phyloP scores from a whole-genome alignment of 2,888 invertebrate species.

The Eristalis intricaria region DNA sequence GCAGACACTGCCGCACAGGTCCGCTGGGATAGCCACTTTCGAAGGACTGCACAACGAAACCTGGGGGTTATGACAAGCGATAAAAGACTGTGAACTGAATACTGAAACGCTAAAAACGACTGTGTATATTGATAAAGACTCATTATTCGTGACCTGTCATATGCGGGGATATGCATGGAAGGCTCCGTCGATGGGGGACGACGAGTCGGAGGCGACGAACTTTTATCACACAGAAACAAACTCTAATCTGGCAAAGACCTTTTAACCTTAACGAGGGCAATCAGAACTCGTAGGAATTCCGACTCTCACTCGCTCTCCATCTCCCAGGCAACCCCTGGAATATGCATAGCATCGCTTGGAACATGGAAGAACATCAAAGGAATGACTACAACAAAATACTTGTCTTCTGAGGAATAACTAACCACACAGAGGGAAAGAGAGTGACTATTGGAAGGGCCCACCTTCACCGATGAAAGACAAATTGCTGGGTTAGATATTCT shows the following conservation, averaged over 20 bases:
- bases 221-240: background rate
- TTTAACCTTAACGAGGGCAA: background rate
- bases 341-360: background rate
- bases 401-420: background rate
- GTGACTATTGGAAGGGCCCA: background rate
- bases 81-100: background rate
- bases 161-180: background rate
- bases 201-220: background rate
- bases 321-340: background rate
- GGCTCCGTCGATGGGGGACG: background rate
- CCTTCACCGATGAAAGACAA: slow-evolving; percentile 4
- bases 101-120: background rate
- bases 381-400: slow-evolving; percentile 1
- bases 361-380: slow-evolving; percentile 4
- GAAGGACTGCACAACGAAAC: background rate
- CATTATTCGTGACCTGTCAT: background rate
- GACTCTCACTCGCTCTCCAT: background rate
- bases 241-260: background rate
- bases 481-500: background rate
- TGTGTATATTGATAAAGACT: background rate
- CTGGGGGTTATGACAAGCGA: background rate
- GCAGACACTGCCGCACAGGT: background rate
- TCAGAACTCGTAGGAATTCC: background rate
- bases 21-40: background rate
- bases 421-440: background rate